Evolutionary conservation across 2,113 vertebrate species (phyloP), one percentile per base, ranked within the genome.

Genomic region (Apteryx mantelli): DNA sequence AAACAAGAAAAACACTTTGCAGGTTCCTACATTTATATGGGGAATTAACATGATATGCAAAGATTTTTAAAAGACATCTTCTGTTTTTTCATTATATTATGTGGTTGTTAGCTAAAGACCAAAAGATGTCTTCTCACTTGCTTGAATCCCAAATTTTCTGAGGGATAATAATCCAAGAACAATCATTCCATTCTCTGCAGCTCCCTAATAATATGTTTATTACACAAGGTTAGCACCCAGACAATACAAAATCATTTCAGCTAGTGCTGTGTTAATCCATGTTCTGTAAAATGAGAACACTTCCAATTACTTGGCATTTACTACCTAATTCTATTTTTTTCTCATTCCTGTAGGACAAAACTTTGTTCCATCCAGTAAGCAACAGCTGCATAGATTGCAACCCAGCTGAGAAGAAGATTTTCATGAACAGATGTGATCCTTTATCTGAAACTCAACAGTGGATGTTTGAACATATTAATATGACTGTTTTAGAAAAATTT

Each of bases 391-490:
- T 99, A 97, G 99, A 99, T 92, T 99, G 98, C 97, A 99, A 98
- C 93, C 98, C 98, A 5, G 97, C 98, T 30, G 99, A 99, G 95
- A 99, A 99, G 98, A 99, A 99, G 98, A 98, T 99, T 97, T 99
- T 99, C 98, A 99, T 99, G 99, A 99, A 98, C 98, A 98, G 98
- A 98, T 99, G 99, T 91, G 98, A 99, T 95, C 98, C 99, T 79
- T 97, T 98, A 24, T 99, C 99, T 58, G 98, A 98, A 96, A 99
- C 99, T 84, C 99, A 99, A 86, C 99, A 99, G 97, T 99, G 99
- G 99, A 97, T 99, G 96, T 99, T 99, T 98, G 98, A 99, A 97
- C 98, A 99, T 96, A 96, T 98, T 96, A 99, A 99, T 95, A 92
- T 97, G 97, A 99, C 99, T 97, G 97, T 99, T 98, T 98, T 99